Evolutionary conservation across 2,797 vertebrate genomes (phyloP).

Genomic region (Labeo calbasu): DNA sequence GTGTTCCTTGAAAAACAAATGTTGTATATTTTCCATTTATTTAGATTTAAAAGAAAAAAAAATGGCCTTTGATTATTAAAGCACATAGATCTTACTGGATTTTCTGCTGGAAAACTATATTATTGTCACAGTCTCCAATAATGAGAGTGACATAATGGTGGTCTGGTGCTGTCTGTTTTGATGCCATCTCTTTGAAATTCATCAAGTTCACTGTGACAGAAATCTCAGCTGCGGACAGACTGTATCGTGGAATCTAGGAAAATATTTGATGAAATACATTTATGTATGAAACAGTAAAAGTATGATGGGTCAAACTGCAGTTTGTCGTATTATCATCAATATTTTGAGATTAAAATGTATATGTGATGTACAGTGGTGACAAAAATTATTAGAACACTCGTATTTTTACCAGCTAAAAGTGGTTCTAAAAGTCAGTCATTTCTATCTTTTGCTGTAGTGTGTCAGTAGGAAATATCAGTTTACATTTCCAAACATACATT

Average conservation of each 20-base stretch:
- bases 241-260: slow-evolving; percentile 87
- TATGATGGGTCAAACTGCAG: background rate
- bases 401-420: too few species aligned
- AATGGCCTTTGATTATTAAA: background rate
- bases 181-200: slow-evolving; percentile 86
- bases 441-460: too few species aligned
- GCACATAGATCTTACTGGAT: slow-evolving; percentile 82
- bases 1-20: slow-evolving; percentile 81
- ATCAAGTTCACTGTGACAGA: slow-evolving; percentile 85
- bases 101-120: slow-evolving; percentile 89
- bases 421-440: too few species aligned
- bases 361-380: background rate
- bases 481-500: too few species aligned
- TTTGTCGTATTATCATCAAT: background rate
- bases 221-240: slow-evolving; percentile 82
- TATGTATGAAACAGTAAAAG: background rate
- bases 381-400: too few species aligned
- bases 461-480: too few species aligned
- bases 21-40: slow-evolving; percentile 7
- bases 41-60: background rate
- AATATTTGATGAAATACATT: slow-evolving; percentile 29
- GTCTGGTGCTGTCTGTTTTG: slow-evolving; percentile 86
- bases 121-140: slow-evolving; percentile 91
- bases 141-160: slow-evolving; percentile 86
- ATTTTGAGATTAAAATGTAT: background rate